A percentile compares a stretch with the other conserved stretches of the same genome.
Evolutionary conservation across 2,113 vertebrate species (phyloP).

Genomic region (Noturus placidus): DNA sequence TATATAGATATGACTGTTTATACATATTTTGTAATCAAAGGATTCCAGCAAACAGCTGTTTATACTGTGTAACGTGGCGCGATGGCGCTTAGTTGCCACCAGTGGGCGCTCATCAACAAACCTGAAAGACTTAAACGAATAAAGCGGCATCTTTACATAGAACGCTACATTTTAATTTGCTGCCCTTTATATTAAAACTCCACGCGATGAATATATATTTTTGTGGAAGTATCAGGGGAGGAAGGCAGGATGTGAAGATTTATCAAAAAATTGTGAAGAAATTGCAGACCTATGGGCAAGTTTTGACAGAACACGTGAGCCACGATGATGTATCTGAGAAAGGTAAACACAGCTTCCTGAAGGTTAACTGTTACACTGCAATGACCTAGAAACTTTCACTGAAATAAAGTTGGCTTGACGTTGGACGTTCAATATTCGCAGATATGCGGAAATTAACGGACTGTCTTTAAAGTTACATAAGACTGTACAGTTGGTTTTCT

Average conservation of each 20-base stretch:
- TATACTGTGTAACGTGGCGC: background rate
- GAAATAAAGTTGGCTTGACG: too few relatives aligned
- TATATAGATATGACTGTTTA: background rate
- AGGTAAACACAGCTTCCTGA: slow-evolving; percentile 38
- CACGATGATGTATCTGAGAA: slow-evolving; percentile 49
- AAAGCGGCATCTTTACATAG: background rate
- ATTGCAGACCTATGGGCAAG: slow-evolving; percentile 66
- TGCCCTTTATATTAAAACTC: background rate
- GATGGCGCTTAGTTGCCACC: background rate
- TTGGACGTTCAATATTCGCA: too few relatives aligned
- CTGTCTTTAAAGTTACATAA: too few relatives aligned
- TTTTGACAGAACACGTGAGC: slow-evolving; percentile 56
- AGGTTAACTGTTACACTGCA: background rate
- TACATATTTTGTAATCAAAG: background rate
- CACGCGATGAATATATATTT: slow-evolving; percentile 68
- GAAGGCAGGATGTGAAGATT: slow-evolving; percentile 64
- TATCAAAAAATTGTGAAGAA: slow-evolving; percentile 67
- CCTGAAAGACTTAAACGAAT: background rate
- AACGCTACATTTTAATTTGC: background rate
- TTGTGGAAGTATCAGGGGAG: slow-evolving; percentile 76
- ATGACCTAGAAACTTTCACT: background rate
- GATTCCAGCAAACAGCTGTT: background rate
- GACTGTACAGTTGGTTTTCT: too few relatives aligned
- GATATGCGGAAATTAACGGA: too few relatives aligned
- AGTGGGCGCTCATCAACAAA: slow-evolving; percentile 8